A percentile compares a stretch with the other conserved stretches of the same genome.
phyloP scores from a whole-genome alignment of 2,888 invertebrate species.

The Cosmorhoe ocellata region DNA sequence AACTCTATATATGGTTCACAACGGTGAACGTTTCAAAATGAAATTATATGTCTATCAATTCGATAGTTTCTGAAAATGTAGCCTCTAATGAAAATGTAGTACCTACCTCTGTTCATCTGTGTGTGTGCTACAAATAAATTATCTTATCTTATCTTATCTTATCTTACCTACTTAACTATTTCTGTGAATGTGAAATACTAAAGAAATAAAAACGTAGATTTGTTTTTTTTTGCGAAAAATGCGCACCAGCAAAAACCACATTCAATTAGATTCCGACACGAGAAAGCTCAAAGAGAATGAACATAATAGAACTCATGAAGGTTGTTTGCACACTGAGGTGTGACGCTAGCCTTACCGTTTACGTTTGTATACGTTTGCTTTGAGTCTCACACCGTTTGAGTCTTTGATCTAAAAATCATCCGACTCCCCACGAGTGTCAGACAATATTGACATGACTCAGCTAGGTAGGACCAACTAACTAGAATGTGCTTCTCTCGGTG shows the following conservation, averaged over 20 bases:
- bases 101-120: no score
- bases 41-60: no score
- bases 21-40: no score
- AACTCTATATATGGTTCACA: no score
- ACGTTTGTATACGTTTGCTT: conserved; percentile 33
- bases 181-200: no score
- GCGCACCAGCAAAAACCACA: neutral
- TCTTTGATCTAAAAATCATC: conserved; percentile 77
- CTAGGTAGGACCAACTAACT: conserved; percentile 14
- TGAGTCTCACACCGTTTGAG: conserved; percentile 41
- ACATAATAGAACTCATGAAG: conserved; percentile 9
- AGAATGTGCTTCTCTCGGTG: conserved; percentile 17
- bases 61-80: no score
- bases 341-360: conserved; percentile 43
- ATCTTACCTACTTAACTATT: no score
- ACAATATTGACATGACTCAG: conserved; percentile 66
- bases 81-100: no score
- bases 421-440: conserved; percentile 55
- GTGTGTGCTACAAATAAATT: no score
- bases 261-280: conserved; percentile 14
- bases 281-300: conserved; percentile 14
- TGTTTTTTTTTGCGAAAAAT: no score
- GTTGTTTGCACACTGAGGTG: conserved; percentile 46
- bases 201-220: no score
- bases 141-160: no score